These are phyloP conservation scores for Scyliorhinus canicula DNA, from an alignment of 2,797 vertebrate genomes.

Conservation along the genomic window DNA sequence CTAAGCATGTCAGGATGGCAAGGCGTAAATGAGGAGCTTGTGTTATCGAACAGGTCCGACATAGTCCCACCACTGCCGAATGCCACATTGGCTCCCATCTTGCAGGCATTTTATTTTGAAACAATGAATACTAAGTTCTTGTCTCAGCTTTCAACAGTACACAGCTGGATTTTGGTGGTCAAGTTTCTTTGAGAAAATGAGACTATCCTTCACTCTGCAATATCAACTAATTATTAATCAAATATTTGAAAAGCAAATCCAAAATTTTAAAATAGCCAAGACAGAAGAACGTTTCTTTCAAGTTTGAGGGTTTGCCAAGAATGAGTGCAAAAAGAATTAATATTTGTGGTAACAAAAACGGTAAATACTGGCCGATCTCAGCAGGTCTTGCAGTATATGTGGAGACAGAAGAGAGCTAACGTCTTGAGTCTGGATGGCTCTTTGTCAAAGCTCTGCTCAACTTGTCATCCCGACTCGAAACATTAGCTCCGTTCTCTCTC, in stretches of 20 bases:
- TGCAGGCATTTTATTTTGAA: background rate
- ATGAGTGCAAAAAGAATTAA: background rate
- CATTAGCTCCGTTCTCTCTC: too few relatives aligned
- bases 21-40: background rate
- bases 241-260: slow-evolving; percentile 2
- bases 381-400: too few relatives aligned
- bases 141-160: background rate
- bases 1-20: background rate
- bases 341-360: background rate
- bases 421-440: too few relatives aligned
- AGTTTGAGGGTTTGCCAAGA: background rate
- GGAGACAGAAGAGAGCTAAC: too few relatives aligned
- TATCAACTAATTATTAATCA: too few relatives aligned
- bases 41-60: background rate
- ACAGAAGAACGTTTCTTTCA: background rate
- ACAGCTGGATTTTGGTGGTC: background rate
- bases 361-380: too few relatives aligned
- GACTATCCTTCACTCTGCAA: background rate
- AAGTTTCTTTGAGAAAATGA: background rate
- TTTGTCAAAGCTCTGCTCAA: too few relatives aligned
- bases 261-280: background rate
- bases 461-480: too few relatives aligned
- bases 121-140: background rate
- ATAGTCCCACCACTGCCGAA: background rate
- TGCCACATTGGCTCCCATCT: background rate